Conservation (phyloP, 2,113 vertebrate species). For the Myiozetetes cayanensis region DNA sequence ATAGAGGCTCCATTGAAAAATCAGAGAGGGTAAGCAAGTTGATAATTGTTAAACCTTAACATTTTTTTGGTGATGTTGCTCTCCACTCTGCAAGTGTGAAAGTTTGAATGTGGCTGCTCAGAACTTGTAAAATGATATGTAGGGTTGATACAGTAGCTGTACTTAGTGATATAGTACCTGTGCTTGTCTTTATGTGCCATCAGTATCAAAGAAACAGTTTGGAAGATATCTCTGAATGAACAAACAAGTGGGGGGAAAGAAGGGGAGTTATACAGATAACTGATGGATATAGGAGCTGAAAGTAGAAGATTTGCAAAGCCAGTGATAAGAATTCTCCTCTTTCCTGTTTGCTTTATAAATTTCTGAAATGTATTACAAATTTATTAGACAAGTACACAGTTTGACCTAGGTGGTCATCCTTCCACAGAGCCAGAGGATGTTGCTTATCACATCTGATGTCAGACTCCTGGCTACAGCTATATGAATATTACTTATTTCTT, state of each 20-base stretch:
- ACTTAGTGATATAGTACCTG: background rate
- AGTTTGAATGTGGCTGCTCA: background rate
- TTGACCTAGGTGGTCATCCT: background rate
- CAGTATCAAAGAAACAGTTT: background rate
- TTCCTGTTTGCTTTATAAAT: background rate
- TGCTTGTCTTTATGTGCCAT: background rate
- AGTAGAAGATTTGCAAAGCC: background rate
- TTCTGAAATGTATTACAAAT: background rate
- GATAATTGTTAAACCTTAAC: background rate
- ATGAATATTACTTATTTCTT: background rate
- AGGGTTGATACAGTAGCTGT: background rate
- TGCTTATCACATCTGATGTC: background rate
- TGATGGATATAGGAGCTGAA: background rate
- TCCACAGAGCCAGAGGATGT: background rate
- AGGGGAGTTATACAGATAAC: background rate
- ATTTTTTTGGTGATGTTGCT: background rate
- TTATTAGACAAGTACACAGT: background rate
- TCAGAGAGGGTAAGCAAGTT: background rate
- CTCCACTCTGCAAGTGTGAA: background rate
- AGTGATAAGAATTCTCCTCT: background rate
- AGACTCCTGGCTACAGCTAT: background rate
- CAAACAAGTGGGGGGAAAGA: background rate
- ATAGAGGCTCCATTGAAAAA: background rate
- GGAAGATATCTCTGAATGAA: background rate
- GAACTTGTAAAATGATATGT: background rate